A percentile compares a stretch with the other conserved stretches of the same genome.
These are phyloP conservation scores for Lontra canadensis DNA, from an alignment of 2,113 vertebrate species.

Conservation along the genomic window DNA sequence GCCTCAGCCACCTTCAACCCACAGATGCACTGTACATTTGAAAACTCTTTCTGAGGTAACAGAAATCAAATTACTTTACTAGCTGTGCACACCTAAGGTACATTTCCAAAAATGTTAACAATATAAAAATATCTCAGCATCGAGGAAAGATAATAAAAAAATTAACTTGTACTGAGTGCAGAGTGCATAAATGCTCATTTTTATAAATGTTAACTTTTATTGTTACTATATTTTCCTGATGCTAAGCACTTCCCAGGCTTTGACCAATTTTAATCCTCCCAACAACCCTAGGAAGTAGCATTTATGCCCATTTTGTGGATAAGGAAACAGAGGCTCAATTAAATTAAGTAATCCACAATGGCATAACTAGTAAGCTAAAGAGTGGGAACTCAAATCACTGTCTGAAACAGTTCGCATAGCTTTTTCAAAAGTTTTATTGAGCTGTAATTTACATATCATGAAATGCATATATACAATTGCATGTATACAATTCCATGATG, in stretches of 20 bases:
- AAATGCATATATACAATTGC: background rate
- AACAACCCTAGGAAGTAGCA: background rate
- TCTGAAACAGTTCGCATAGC: background rate
- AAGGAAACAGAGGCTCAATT: background rate
- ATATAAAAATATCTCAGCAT: background rate
- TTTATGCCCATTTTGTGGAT: background rate
- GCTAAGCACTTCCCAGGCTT: background rate
- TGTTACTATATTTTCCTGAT: background rate
- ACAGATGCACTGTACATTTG: fast-evolving
- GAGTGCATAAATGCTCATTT: background rate
- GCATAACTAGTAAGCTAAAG: background rate
- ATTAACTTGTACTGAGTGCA: background rate
- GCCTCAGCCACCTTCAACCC: background rate
- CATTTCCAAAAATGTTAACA: background rate
- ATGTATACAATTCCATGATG: background rate
- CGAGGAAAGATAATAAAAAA: background rate
- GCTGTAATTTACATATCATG: background rate
- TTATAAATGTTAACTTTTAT: background rate
- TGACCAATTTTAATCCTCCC: background rate
- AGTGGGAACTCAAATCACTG: background rate
- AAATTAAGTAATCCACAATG: background rate
- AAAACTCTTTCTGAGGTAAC: background rate
- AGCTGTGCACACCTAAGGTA: too few relatives aligned
- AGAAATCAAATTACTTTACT: background rate
- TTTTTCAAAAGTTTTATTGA: background rate